Conservation (phyloP, 2,888 invertebrate genomes). For the Mimas tiliae region DNA sequence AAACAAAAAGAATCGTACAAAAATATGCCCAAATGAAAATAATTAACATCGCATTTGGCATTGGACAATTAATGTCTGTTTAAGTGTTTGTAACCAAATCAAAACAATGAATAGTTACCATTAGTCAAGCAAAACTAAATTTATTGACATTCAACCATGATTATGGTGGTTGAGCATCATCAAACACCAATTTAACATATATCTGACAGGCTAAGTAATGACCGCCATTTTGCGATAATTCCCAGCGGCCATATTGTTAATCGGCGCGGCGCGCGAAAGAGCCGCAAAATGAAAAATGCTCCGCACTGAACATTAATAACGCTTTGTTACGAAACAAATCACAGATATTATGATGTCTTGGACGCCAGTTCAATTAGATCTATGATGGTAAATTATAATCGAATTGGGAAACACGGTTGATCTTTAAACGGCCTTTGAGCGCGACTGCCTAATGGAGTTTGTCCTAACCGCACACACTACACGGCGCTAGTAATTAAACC, state of each 20-base stretch:
- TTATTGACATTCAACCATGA: constrained; percentile 32
- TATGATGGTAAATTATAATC: background rate
- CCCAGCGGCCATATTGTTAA: constrained; percentile 35
- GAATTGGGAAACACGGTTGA: too few relatives aligned
- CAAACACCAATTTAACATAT: constrained; percentile 36
- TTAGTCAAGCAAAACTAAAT: constrained; percentile 25
- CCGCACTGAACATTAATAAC: constrained; percentile 32
- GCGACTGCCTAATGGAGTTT: background rate
- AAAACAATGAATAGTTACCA: background rate
- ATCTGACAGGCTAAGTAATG: constrained; percentile 35
- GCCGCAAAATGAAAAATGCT: constrained; percentile 16
- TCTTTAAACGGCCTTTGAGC: too few relatives aligned
- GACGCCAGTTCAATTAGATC: background rate
- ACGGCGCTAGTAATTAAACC: background rate
- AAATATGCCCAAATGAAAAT: background rate
- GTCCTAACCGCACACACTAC: background rate
- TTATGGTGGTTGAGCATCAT: constrained; percentile 30
- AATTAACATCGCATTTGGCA: background rate
- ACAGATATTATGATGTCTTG: constrained; percentile 24
- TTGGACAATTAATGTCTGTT: background rate
- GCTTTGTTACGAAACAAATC: constrained; percentile 31
- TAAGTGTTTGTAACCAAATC: constrained; percentile 1
- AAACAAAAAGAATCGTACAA: too few relatives aligned
- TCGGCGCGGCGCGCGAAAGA: constrained; percentile 9
- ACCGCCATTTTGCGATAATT: constrained; percentile 36